Percentiles rank a stretch among this genome's conserved stretches.
These are phyloP conservation scores for Andricus curvator DNA, from an alignment of 2,888 invertebrate genomes.

Conservation along the genomic window DNA sequence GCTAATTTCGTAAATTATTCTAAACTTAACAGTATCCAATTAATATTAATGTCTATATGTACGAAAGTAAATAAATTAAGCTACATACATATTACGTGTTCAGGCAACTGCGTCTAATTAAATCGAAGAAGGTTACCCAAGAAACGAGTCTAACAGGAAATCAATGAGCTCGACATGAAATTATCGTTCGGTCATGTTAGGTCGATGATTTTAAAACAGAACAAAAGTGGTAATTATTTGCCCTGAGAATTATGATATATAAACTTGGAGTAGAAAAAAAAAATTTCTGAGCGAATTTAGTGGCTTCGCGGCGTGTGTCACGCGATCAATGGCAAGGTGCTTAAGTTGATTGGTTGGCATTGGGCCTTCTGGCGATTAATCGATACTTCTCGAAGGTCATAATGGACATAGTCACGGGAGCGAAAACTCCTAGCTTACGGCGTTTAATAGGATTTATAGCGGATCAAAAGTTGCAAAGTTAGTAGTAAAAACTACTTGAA, in stretches of 20 bases:
- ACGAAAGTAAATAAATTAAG: background rate
- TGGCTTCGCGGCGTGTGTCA: slow-evolving; percentile 24
- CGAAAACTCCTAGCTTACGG: slow-evolving; percentile 23
- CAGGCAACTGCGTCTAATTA: slow-evolving; percentile 15
- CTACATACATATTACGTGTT: background rate
- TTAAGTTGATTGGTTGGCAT: slow-evolving; percentile 40
- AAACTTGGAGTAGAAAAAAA: slow-evolving; percentile 32
- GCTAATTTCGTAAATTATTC: background rate
- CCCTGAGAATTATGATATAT: slow-evolving; percentile 22
- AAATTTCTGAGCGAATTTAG: slow-evolving; percentile 27
- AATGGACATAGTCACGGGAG: slow-evolving; percentile 24
- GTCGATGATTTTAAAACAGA: slow-evolving; percentile 20
- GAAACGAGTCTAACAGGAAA: slow-evolving; percentile 39
- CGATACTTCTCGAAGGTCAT: slow-evolving; percentile 36
- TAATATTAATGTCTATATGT: background rate
- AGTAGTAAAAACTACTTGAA: no score
- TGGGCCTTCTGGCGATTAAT: slow-evolving; percentile 34
- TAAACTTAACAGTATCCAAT: background rate
- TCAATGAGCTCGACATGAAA: slow-evolving; percentile 27
- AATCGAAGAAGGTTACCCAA: slow-evolving; percentile 34
- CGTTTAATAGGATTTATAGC: slow-evolving; percentile 18
- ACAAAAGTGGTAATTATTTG: slow-evolving; percentile 23
- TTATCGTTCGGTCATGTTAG: slow-evolving; percentile 27
- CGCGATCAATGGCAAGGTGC: slow-evolving; percentile 38
- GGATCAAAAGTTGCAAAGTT: slow-evolving; percentile 12